Conservation (phyloP, 2,113 vertebrate genomes). For the Apteryx mantelli region DNA sequence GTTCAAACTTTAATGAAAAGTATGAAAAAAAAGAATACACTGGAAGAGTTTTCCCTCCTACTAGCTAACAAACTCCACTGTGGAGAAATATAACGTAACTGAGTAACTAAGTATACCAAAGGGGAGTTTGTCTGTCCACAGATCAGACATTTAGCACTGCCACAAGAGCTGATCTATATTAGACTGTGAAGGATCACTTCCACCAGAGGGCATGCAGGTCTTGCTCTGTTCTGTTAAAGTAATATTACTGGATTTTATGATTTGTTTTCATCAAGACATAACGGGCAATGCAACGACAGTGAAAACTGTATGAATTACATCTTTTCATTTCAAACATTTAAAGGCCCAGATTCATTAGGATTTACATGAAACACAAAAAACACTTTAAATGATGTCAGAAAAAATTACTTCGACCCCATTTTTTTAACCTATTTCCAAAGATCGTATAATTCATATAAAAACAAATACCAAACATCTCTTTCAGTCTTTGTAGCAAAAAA, state of each 20-base stretch:
- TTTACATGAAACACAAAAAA: neutral
- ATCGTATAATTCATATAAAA: neutral
- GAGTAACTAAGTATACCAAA: neutral
- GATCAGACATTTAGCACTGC: neutral
- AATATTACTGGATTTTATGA: neutral
- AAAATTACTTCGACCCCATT: neutral
- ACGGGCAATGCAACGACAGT: neutral
- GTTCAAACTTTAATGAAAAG: neutral
- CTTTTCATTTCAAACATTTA: neutral
- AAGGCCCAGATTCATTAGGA: neutral
- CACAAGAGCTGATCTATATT: neutral
- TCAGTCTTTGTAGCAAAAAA: neutral
- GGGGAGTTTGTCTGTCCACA: neutral
- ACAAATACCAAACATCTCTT: neutral
- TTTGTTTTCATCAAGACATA: neutral
- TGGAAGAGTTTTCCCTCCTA: neutral
- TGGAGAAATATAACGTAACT: neutral
- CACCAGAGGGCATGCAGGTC: constrained; percentile 68
- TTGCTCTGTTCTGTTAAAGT: neutral
- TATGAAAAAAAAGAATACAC: neutral
- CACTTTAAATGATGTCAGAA: neutral
- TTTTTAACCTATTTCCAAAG: neutral
- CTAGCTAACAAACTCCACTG: neutral
- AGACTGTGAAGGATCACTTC: constrained; percentile 13
- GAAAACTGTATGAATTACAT: neutral